Evolutionary conservation across 2,113 vertebrate genomes (phyloP).

Genomic region (Lophotis ruficrista): DNA sequence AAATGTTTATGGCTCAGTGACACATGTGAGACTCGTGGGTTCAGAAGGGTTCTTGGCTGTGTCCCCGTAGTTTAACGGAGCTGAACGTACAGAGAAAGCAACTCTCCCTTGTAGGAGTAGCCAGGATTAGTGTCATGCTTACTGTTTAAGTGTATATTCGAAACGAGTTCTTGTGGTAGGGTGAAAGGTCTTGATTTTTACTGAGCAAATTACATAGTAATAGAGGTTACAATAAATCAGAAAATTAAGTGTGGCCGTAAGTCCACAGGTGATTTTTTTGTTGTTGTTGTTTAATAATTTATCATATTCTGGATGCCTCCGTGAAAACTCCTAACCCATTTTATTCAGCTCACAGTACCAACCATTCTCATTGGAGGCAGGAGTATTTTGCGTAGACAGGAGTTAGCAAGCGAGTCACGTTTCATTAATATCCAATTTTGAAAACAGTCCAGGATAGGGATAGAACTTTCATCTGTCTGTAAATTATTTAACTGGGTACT

Average conservation of each 20-base stretch:
- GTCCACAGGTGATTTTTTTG: neutral
- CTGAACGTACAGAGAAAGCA: slow-evolving; percentile 3
- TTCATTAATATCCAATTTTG: neutral
- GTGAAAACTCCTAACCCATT: neutral
- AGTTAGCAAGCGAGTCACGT: neutral
- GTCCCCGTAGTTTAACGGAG: neutral
- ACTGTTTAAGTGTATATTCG: neutral
- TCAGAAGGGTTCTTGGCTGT: neutral
- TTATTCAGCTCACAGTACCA: neutral
- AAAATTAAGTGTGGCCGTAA: neutral
- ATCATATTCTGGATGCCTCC: neutral
- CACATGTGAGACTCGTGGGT: neutral
- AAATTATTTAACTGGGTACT: neutral
- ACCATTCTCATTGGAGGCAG: neutral
- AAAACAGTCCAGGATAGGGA: neutral
- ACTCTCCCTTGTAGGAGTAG: neutral
- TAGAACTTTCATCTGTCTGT: neutral
- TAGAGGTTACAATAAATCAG: neutral
- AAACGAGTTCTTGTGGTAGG: neutral
- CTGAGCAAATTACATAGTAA: neutral
- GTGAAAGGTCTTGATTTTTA: neutral
- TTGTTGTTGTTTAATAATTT: neutral
- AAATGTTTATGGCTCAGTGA: neutral
- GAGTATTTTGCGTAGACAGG: neutral
- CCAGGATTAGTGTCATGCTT: neutral